These are phyloP conservation scores for Bellardia bayeri DNA, from an alignment of 2,888 invertebrate genomes.

Conservation along the genomic window DNA sequence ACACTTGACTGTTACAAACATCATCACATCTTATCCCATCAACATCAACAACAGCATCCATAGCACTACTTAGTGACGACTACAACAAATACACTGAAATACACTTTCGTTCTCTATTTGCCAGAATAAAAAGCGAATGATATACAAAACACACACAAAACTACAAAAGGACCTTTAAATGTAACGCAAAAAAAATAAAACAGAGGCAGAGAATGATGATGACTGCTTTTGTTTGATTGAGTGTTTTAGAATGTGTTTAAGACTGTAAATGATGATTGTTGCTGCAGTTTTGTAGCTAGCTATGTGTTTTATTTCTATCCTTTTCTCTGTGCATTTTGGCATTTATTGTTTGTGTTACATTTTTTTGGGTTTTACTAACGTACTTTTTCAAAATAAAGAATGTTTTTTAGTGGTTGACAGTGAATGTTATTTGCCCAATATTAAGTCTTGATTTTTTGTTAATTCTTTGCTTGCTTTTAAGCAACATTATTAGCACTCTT, in stretches of 20 bases:
- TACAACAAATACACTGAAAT: conserved; percentile 3
- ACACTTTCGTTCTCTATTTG: background rate
- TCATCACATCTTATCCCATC: background rate
- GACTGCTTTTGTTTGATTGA: conserved; percentile 29
- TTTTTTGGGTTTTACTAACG: background rate
- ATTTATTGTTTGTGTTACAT: background rate
- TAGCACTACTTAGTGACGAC: background rate
- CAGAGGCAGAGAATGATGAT: background rate
- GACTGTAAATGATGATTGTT: conserved; percentile 20
- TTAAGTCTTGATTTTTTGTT: no score
- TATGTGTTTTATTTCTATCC: background rate
- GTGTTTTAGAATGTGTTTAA: conserved; percentile 12
- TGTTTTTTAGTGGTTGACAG: no score
- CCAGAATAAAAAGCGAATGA: background rate
- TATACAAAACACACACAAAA: background rate
- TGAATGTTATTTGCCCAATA: no score
- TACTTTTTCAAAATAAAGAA: no score
- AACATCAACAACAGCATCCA: background rate
- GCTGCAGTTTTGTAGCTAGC: background rate
- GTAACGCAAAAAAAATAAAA: background rate
- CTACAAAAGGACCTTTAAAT: conserved; percentile 17
- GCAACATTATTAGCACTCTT: no score
- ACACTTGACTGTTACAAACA: conserved; percentile 27
- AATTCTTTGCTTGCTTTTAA: no score
- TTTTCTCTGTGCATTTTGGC: background rate